Evolutionary conservation across 2,113 vertebrate species (phyloP).

Genomic region (Corythaixoides concolor): DNA sequence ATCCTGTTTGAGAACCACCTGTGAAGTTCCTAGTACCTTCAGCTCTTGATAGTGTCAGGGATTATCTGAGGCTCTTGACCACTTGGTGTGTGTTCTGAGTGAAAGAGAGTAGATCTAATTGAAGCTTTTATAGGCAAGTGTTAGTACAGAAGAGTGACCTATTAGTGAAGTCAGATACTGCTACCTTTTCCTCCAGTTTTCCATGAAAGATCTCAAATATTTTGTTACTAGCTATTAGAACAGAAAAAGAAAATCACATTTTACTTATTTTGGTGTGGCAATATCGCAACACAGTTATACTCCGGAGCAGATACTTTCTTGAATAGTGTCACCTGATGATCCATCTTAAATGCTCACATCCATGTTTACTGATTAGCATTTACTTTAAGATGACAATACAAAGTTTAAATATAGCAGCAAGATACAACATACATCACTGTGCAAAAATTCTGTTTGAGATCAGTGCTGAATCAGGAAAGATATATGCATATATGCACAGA

Average conservation of each 20-base stretch:
- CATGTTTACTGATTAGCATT: background rate
- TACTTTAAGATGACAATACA: background rate
- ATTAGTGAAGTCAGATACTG: background rate
- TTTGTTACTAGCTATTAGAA: background rate
- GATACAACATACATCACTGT: background rate
- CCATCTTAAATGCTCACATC: background rate
- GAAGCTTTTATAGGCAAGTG: background rate
- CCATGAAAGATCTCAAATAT: background rate
- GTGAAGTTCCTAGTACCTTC: background rate
- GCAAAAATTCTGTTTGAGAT: background rate
- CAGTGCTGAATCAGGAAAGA: background rate
- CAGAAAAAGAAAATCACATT: background rate
- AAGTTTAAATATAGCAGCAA: background rate
- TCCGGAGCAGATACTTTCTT: background rate
- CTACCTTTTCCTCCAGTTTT: background rate
- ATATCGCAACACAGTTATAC: background rate
- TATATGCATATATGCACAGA: background rate
- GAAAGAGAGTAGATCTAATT: background rate
- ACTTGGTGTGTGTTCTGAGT: accelerated
- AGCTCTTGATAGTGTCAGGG: background rate
- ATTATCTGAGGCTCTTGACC: background rate
- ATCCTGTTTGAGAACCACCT: background rate
- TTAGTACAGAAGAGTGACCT: background rate
- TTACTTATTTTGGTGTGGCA: background rate
- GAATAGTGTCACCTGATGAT: background rate